Conservation (phyloP, 2,113 vertebrate genomes). For the Malurus alboscapulatus region DNA sequence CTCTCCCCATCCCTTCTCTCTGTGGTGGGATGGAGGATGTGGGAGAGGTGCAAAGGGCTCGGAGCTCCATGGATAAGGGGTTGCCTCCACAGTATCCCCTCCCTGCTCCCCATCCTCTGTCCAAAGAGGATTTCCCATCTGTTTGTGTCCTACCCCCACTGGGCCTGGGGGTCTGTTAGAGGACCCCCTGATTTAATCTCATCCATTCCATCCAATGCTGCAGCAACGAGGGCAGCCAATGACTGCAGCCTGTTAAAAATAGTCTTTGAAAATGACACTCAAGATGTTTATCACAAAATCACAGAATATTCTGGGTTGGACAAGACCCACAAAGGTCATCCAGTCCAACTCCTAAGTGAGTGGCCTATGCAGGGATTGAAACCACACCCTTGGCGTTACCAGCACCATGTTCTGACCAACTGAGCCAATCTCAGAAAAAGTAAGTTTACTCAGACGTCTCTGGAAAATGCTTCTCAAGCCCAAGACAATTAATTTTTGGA, state of each 20-base stretch:
- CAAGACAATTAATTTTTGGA: not conserved
- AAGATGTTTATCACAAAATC: not conserved
- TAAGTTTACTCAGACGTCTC: not conserved
- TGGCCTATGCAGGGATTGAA: not conserved
- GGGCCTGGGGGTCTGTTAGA: not conserved
- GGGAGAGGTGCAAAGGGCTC: no score
- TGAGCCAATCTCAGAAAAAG: not conserved
- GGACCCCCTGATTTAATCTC: not conserved
- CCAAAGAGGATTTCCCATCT: not conserved
- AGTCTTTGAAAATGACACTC: not conserved
- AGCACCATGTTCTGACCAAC: not conserved
- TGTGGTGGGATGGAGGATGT: not conserved
- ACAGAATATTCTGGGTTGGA: not conserved
- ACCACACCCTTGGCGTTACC: rapidly evolving
- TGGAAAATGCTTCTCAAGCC: not conserved
- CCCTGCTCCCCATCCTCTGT: not conserved
- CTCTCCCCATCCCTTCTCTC: rapidly evolving
- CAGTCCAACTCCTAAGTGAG: not conserved
- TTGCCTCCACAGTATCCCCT: not conserved
- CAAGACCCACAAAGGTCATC: not conserved
- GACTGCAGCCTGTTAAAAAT: not conserved
- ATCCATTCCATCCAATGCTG: not conserved
- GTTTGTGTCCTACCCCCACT: not conserved
- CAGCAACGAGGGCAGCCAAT: not conserved
- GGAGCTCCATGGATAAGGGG: no score